Evolutionary conservation across 2,797 vertebrate genomes (phyloP).

Genomic region (Graptemys geographica): DNA sequence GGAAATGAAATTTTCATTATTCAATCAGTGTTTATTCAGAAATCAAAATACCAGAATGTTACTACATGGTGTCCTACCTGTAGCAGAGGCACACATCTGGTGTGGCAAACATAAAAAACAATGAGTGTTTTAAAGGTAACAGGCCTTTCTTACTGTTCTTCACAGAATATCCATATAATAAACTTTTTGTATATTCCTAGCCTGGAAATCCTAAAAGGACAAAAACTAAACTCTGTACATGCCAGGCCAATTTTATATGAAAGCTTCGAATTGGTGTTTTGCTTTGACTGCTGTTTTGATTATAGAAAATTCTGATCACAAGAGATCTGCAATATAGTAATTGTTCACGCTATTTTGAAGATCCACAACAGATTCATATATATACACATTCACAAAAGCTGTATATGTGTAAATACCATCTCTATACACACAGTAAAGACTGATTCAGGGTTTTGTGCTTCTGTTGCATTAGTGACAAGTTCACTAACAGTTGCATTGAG

Average conservation of each 20-base stretch:
- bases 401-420: not conserved
- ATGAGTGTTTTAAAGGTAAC: not conserved
- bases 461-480: not conserved
- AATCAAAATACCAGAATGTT: not conserved
- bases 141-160: not conserved
- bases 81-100: not conserved
- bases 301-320: slow-evolving; percentile 4
- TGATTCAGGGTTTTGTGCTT: slow-evolving; percentile 17
- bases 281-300: slow-evolving; percentile 14
- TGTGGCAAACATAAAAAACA: not conserved
- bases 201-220: not conserved
- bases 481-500: slow-evolving; percentile 31
- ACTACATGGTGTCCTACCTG: fast-evolving
- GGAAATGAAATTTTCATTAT: not conserved
- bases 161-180: not conserved
- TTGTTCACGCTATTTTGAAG: not conserved
- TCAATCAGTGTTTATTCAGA: not conserved
- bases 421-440: not conserved
- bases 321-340: not conserved
- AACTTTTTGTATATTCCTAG: not conserved
- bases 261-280: slow-evolving; percentile 28
- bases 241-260: not conserved
- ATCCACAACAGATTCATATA: not conserved
- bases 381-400: not conserved
- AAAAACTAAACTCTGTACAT: slow-evolving; percentile 14